Conservation (phyloP, 2,113 vertebrate genomes). For the Cyprinus carpio region DNA sequence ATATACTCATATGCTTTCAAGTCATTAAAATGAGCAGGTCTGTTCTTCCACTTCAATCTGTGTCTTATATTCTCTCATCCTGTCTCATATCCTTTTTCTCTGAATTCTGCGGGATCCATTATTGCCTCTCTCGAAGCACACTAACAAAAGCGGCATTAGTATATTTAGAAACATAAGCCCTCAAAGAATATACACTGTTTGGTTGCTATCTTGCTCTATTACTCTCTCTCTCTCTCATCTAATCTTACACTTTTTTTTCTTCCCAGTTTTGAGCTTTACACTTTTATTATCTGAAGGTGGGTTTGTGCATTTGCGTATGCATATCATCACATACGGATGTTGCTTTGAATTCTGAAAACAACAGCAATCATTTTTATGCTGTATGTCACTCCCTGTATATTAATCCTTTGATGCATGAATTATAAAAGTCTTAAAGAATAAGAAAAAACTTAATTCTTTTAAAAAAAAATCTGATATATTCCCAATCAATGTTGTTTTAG, state of each 20-base stretch:
- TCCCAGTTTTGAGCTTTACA: conserved; percentile 23
- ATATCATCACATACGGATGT: conserved; percentile 21
- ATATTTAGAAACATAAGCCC: conserved; percentile 72
- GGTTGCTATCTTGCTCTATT: conserved; percentile 34
- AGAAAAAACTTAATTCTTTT: background rate
- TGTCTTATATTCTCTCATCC: conserved; percentile 31
- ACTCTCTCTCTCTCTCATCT: conserved; percentile 48
- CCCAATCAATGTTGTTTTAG: background rate
- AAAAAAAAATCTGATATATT: too few relatives aligned
- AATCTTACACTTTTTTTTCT: conserved; percentile 30
- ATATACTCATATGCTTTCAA: conserved; percentile 30
- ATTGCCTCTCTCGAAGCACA: conserved; percentile 53
- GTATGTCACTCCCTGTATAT: background rate
- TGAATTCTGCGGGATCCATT: conserved; percentile 30
- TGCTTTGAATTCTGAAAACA: conserved; percentile 21
- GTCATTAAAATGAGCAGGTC: conserved; percentile 32
- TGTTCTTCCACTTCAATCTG: conserved; percentile 21
- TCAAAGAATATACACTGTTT: conserved; percentile 66
- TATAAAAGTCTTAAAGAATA: background rate
- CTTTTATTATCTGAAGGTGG: conserved; percentile 31
- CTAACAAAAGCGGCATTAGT: conserved; percentile 67
- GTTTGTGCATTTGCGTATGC: background rate
- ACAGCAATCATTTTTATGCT: background rate
- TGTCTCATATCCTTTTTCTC: conserved; percentile 50
- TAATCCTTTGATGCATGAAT: background rate